A percentile compares a stretch with the other conserved stretches of the same genome.
Conservation (phyloP, 2,113 vertebrate genomes). For the Bungarus multicinctus region DNA sequence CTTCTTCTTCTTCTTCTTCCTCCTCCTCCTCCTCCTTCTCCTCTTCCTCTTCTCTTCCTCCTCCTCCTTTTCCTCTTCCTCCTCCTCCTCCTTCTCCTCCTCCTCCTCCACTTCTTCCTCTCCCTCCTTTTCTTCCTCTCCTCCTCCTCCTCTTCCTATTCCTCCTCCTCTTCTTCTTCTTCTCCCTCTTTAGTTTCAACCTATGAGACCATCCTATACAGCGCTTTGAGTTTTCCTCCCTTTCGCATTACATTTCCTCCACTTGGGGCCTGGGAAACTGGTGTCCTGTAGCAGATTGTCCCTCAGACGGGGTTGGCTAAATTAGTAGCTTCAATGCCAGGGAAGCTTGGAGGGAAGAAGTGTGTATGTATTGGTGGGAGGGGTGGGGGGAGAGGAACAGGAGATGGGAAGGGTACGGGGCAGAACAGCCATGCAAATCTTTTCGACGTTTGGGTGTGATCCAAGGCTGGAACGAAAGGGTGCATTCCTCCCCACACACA, state of each 20-base stretch:
- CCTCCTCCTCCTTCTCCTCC: conserved; percentile 15
- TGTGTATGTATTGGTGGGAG: too few relatives aligned
- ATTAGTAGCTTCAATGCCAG: conserved; percentile 35
- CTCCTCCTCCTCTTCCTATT: not conserved
- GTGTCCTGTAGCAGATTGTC: not conserved
- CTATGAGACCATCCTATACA: conserved; percentile 35
- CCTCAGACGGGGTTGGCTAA: not conserved
- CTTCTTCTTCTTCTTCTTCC: too few relatives aligned
- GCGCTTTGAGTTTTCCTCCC: not conserved
- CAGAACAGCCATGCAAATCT: not conserved
- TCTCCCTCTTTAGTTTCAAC: conserved; percentile 14
- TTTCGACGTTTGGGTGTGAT: conserved; percentile 19
- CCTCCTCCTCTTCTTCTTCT: not conserved
- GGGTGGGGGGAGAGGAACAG: not conserved
- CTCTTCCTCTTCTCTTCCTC: not conserved
- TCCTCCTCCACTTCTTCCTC: not conserved
- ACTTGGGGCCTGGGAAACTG: not conserved
- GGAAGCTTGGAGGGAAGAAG: conserved; percentile 44
- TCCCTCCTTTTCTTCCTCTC: fast-evolving
- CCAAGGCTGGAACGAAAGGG: conserved; percentile 29
- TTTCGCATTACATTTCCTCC: not conserved
- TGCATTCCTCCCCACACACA: conserved; percentile 29
- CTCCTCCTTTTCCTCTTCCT: too few relatives aligned
- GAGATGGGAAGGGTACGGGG: not conserved
- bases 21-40: not conserved